Conservation (phyloP, 1,140 invertebrate species). For the Grapholita molesta region DNA sequence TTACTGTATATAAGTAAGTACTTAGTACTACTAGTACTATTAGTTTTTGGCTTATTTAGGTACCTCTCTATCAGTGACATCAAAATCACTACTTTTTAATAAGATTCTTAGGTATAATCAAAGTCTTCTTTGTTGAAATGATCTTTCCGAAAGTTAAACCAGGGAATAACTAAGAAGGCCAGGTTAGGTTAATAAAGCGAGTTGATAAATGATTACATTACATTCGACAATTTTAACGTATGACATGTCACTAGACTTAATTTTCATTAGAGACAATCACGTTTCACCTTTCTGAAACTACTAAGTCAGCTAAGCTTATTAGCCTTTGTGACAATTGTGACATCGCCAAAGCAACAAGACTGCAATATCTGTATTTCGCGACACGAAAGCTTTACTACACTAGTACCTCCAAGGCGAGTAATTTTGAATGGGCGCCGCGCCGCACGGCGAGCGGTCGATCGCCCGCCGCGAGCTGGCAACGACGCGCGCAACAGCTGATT, state of each 20-base stretch:
- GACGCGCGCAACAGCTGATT: constrained; percentile 13
- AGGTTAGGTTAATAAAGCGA: no score
- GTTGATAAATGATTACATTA: no score
- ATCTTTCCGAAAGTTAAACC: no score
- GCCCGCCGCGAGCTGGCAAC: constrained; percentile 1
- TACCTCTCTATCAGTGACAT: no score
- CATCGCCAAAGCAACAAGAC: not conserved
- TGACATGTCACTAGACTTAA: not conserved
- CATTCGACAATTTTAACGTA: not conserved
- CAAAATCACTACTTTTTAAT: no score
- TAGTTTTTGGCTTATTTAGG: no score
- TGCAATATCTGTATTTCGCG: not conserved
- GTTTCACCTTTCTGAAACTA: not conserved
- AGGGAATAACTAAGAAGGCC: no score
- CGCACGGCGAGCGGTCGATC: not conserved
- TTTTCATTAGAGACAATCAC: not conserved
- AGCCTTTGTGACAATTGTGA: not conserved
- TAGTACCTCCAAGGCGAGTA: not conserved
- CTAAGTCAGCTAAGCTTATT: no score
- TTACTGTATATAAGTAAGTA: no score
- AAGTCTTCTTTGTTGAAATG: no score
- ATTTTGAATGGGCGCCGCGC: constrained; percentile 4
- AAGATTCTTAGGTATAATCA: no score
- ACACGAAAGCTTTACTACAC: not conserved
- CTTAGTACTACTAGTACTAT: no score